Evolutionary conservation across 2,888 invertebrate genomes (phyloP), one percentile per base, ranked within the genome.

Genomic region (Leptopilina myrica): DNA sequence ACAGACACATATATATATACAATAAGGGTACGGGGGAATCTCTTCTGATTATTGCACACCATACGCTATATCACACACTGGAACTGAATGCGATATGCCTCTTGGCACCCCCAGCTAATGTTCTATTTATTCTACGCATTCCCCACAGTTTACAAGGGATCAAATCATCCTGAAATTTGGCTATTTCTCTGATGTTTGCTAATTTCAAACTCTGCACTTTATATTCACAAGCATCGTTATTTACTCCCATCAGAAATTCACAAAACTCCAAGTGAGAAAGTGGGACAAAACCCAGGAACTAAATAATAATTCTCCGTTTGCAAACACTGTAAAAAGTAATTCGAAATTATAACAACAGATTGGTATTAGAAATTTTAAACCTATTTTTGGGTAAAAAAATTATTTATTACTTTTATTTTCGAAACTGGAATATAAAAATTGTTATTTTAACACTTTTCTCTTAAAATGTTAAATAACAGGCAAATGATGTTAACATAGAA

Each of bases 101-200:
- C 56, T 33, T 53, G 56, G 53, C 56, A 56, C 33, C 20, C n/a
- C n/a, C 33, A 56, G 53, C 14, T 33, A 73, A 73, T 73, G 73
- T 56, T 40, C 73, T 73, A 73, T 56, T 73, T 73, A 56, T 73
- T 56, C 73, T 33, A 73, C 56, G 46, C 66, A 66, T 69, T 56
- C 33, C n/a, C 73, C n/a, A 53, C n/a, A 53, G n/a, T 33, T 73
- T 15, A 46, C 20, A 67, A 49, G 20, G 49, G 15, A 2, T n/a
- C 67, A 20, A 7, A 20, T 9, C 67, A 67, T 9, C 11, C 11
- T 73, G 56, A 7, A 73, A 73, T 73, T 56, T 73, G 9, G 53
- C 14, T 3, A 56, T 56, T 56, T 73, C 40, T 20, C 20, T 20
- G 20, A 20, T 26, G 8, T 43, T 1, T 8, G 7, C 14, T 56